Evolutionary conservation across 2,888 invertebrate genomes (phyloP).

Genomic region (Epiblema foenella): DNA sequence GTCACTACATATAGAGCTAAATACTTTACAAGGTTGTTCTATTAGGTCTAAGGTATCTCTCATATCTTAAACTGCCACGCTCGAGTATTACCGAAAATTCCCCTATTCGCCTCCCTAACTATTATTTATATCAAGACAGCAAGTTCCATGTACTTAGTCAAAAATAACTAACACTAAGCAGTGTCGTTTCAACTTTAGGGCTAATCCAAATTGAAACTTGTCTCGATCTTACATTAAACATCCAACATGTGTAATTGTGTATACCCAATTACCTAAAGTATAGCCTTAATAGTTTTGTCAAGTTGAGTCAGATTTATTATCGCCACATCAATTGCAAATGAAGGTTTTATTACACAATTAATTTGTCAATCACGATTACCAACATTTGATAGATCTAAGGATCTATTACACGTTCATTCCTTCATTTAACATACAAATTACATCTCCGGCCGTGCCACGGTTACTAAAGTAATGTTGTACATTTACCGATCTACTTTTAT

Average conservation of each 20-base stretch:
- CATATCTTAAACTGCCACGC: too few species aligned
- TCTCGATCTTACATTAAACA: neutral
- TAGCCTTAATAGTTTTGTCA: neutral
- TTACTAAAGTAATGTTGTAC: slow-evolving; percentile 39
- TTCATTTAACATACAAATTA: slow-evolving; percentile 40
- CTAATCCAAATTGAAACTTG: neutral
- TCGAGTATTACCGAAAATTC: too few species aligned
- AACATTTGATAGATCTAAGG: slow-evolving; percentile 32
- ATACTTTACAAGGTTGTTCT: too few species aligned
- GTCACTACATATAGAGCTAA: too few species aligned
- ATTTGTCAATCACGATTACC: slow-evolving; percentile 17
- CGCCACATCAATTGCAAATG: slow-evolving; percentile 12
- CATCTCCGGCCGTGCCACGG: slow-evolving; percentile 34
- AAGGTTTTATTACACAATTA: slow-evolving; percentile 24
- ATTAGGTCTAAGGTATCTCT: too few species aligned
- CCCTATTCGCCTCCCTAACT: too few species aligned
- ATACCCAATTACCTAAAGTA: neutral
- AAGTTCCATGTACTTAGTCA: too few species aligned
- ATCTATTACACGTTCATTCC: slow-evolving; percentile 37
- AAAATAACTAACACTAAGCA: neutral
- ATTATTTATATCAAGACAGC: too few species aligned
- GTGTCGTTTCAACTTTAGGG: neutral
- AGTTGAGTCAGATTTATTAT: neutral
- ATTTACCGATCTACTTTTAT: slow-evolving; percentile 46
- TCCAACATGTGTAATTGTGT: too few species aligned